These are phyloP conservation scores for Microcebus jonahi DNA, from an alignment of 2,113 vertebrate genomes.

Conservation along the genomic window DNA sequence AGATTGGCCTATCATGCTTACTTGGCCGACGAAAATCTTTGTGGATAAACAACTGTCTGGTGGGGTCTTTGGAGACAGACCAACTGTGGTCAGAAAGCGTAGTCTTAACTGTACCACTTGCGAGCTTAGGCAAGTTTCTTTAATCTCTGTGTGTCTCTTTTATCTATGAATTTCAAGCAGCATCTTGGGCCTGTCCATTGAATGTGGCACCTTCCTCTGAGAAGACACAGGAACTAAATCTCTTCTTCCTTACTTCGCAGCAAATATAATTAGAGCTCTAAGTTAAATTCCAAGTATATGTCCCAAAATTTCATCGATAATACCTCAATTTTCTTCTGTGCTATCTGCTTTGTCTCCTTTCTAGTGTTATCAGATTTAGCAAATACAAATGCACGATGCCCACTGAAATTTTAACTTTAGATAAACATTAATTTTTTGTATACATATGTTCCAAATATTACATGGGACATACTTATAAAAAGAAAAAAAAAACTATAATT, in stretches of 20 bases:
- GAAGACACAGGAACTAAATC: neutral
- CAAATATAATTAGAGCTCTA: neutral
- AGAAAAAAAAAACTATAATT: neutral
- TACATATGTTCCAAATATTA: neutral
- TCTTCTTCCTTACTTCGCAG: neutral
- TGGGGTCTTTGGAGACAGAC: neutral
- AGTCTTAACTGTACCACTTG: neutral
- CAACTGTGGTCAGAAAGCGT: fast-evolving
- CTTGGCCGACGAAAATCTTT: neutral
- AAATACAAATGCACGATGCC: neutral
- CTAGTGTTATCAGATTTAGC: neutral
- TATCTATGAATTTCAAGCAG: neutral
- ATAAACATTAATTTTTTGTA: neutral
- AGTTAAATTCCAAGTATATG: neutral
- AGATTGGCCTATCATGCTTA: neutral
- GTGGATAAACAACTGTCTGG: neutral
- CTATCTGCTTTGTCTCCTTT: neutral
- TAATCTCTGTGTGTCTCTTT: neutral
- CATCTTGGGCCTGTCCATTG: neutral
- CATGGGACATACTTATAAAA: neutral
- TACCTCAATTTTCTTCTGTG: neutral
- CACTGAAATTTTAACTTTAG: neutral
- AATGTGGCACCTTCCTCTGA: neutral
- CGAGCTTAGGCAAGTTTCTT: neutral
- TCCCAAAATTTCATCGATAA: neutral